phyloP scores from a whole-genome alignment of 2,888 invertebrate genomes.

The Cephus sareptanus region DNA sequence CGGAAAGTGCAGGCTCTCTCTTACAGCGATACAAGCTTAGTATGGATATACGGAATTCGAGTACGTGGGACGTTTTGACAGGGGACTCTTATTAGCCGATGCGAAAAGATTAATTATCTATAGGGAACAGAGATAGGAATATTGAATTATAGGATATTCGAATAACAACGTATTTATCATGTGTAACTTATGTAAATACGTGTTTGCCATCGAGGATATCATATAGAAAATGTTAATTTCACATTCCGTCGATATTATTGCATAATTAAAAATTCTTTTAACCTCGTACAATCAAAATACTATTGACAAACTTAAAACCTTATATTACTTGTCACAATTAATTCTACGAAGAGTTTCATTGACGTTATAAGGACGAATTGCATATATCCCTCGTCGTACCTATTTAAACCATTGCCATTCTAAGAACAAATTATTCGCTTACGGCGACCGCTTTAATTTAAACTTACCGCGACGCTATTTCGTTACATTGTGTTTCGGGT shows the following conservation, averaged over 20 bases:
- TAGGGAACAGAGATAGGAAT: background rate
- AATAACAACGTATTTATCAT: background rate
- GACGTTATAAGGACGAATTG: no score
- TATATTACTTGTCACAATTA: background rate
- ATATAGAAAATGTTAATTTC: background rate
- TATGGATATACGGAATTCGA: background rate
- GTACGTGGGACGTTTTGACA: background rate
- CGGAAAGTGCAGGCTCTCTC: background rate
- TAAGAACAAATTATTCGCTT: background rate
- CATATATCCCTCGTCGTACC: no score
- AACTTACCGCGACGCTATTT: background rate
- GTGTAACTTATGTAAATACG: background rate
- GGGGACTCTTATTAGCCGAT: background rate
- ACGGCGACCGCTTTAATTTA: background rate
- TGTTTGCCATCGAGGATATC: background rate
- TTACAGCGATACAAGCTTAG: background rate
- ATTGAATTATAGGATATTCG: background rate
- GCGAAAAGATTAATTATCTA: background rate
- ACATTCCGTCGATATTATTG: background rate
- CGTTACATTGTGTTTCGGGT: background rate
- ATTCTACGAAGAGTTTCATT: background rate
- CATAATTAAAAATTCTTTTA: background rate
- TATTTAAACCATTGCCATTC: background rate
- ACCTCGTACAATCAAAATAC: background rate
- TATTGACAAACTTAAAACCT: background rate